These are phyloP conservation scores for Corella eumyota DNA, from an alignment of 23 tunicate genomes.

Conservation along the genomic window DNA sequence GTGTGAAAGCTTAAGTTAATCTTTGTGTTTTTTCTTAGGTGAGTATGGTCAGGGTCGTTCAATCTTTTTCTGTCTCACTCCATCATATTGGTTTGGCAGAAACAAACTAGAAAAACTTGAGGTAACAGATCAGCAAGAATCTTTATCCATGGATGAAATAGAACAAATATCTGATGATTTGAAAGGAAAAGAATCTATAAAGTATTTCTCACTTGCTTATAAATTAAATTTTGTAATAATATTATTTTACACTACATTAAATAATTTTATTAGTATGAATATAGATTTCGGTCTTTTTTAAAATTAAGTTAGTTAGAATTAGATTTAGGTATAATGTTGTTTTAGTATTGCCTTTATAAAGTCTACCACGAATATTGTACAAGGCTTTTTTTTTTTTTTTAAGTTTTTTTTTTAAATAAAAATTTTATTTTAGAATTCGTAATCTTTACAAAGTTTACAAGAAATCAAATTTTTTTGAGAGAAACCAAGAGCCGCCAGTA, in stretches of 20 bases:
- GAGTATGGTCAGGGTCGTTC: slow-evolving; percentile 63
- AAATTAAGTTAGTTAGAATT: too few species aligned
- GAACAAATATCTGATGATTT: slow-evolving; percentile 48
- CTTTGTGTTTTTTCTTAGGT: slow-evolving; percentile 39
- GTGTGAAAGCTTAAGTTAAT: too few species aligned
- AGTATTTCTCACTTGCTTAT: too few species aligned
- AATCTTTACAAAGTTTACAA: slow-evolving; percentile 47
- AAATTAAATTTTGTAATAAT: too few species aligned
- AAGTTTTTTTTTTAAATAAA: too few species aligned
- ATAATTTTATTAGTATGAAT: too few species aligned
- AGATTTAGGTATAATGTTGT: too few species aligned
- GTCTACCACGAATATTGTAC: too few species aligned
- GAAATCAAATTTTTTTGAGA: slow-evolving; percentile 6
- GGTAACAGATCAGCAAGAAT: background rate
- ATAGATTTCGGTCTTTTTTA: too few species aligned
- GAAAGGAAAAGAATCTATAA: slow-evolving; percentile 55
- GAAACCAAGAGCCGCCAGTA: slow-evolving; percentile 7
- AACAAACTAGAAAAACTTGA: background rate
- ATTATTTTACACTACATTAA: too few species aligned
- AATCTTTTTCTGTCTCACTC: slow-evolving; percentile 43
- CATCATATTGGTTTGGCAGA: slow-evolving; percentile 66
- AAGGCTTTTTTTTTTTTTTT: too few species aligned
- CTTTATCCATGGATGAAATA: slow-evolving; percentile 10
- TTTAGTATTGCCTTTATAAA: too few species aligned
- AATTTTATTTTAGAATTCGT: slow-evolving; percentile 25